Conservation (phyloP, 2,113 vertebrate species). For the Leptodactylus fuscus region DNA sequence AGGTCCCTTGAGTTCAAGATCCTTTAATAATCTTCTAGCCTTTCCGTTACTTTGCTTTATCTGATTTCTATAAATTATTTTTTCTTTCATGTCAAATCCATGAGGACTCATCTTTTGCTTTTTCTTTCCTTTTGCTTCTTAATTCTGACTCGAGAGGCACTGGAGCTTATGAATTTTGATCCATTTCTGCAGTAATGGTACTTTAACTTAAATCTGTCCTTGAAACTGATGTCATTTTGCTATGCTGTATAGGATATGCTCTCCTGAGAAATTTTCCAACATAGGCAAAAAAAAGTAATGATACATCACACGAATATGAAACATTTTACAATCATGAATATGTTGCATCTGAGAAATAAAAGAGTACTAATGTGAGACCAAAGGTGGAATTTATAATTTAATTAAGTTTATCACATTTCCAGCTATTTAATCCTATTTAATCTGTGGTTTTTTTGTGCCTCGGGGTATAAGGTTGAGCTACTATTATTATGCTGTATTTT, state of each 20-base stretch:
- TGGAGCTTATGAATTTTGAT: slow-evolving; percentile 37
- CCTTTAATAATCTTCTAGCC: slow-evolving; percentile 5
- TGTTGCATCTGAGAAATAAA: neutral
- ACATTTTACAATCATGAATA: neutral
- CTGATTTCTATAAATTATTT: slow-evolving; percentile 14
- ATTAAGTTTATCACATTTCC: neutral
- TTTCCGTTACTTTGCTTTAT: neutral
- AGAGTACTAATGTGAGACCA: neutral
- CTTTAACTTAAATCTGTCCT: slow-evolving; percentile 34
- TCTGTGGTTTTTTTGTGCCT: no score
- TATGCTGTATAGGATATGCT: slow-evolving; percentile 43
- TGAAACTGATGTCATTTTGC: slow-evolving; percentile 29
- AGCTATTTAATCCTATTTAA: neutral
- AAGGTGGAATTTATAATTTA: neutral
- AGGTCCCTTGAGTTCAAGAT: neutral
- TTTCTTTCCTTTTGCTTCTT: neutral
- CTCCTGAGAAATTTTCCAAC: slow-evolving; percentile 27
- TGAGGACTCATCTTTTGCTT: slow-evolving; percentile 20
- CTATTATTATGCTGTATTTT: no score
- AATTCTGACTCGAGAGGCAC: slow-evolving; percentile 29
- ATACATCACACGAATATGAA: slow-evolving; percentile 17
- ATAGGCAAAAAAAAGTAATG: neutral
- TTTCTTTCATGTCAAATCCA: slow-evolving; percentile 45
- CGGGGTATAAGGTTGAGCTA: no score
- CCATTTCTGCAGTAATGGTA: slow-evolving; percentile 28